Evolutionary conservation across 1,140 invertebrate genomes (phyloP), one percentile per base, ranked within the genome.

Genomic region (Orius insidiosus): DNA sequence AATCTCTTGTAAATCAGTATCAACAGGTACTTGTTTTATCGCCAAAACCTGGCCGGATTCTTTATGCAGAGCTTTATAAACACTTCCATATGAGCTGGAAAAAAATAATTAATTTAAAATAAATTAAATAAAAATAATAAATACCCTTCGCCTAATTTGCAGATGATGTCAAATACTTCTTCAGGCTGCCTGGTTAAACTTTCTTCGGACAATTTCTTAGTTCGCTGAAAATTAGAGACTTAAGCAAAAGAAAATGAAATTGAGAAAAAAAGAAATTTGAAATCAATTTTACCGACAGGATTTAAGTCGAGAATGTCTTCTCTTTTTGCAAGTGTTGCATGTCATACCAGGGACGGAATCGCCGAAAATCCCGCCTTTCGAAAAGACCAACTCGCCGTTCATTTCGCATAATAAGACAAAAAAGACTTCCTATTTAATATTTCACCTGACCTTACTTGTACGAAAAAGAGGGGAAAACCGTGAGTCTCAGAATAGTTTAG

Each of bases 1-100:
- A 55, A 99, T 98, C 73, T 98, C 95, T 68, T 98, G 92, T 46
- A 99, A 73, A 68, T 98, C 95, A 8, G 93, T 97, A 63, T 98
- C 94, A 11, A 98, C 93, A 34, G 94, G 94, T 47, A 98, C 94
- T 74, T 98, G 85, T 68, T 99, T 99, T 54, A 99, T 97, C 49
- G 95, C 95, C 56, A 98, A 74, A 43, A 97, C 87, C 68, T 95
- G 87, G 18, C 89, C 90, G 57, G 88, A 94, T 61, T 98, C 92
- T 64, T 97, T 98, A 66, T 98, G 93, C 30, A 98, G 63, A 1
- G 95, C 94, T 70, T 93, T 88, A 59, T 76, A 87, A 10, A 88
- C 85, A 53, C 77, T 81, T 48, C 85, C 85, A 77, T 88, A 88
- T 4, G 71, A 69, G 38, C 75, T 74, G 47, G 9, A 51, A 48